Evolutionary conservation across 2,888 invertebrate species (phyloP), one percentile per base, ranked within the genome.

Genomic region (Lacanobia oleracea): DNA sequence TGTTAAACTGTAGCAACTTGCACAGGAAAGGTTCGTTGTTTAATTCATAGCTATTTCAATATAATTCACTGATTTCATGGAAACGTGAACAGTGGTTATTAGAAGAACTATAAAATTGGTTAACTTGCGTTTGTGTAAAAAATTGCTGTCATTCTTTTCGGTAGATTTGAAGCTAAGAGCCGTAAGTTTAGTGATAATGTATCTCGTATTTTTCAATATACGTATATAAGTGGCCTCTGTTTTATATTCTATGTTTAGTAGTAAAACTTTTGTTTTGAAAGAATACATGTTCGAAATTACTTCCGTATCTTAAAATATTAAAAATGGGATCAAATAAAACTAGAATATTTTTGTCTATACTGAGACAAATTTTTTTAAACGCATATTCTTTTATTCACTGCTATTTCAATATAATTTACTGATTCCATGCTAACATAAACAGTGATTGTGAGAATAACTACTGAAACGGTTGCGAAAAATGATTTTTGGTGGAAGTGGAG

Each of bases 41-140:
- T 70, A 80, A 74, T 72, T 81, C 61, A 72, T 71, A 61, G 70
- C 37, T 66, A 71, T 71, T 78, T 76, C 71, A 69, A 81, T 77
- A 72, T 77, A 71, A 77, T 72, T 79, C 68, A 71, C 62, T 68
- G 72, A 72, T 70, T 78, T 67, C 23, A 71, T 62, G 61, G 68
- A 64, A 69, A 77, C 65, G 50, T 60, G 71, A 63, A 67, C 71
- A 48, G 40, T 67, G 54, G 63, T 33, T 75, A 57, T 27, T 18
- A 43, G 33, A 70, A 61, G 33, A 67, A 61, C 43, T 14, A 14
- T 37, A 7, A 45, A 45, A 12, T 45, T 14, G 43, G 14, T 45
- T 45, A 14, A 37, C 7, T 37, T 8, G 9, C 8, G 23, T n/a
- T 9, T 27, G 18, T 27, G 8, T 23, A 8, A 23, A n/a, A 21